Base-by-base conservation (phyloP, 2,113 vertebrate species). In the Lycocorax pyrrhopterus region DNA sequence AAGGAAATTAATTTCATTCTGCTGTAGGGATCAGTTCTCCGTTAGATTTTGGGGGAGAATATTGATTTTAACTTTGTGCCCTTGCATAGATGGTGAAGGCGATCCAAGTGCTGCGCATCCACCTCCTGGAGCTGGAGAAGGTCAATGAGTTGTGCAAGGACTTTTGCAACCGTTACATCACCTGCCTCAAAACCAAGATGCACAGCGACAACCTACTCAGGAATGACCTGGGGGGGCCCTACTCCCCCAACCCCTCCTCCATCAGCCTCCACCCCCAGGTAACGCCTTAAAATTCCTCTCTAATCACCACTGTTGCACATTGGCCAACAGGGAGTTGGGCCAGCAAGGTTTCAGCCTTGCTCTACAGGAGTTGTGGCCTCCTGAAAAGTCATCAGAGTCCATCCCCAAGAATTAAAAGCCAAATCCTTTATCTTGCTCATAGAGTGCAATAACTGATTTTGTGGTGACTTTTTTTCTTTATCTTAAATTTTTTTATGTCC, bases 101-200 rank as follows among this genome's bases (percentile, higher is more conserved):
- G 2, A 99, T 99, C 91, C 99, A 99, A 98, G 99, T 99, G 89
- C 96, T 99, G 97, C 98, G 99, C 94, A 99, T 99, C 97, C 99
- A 99, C 97, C 98, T 99, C n/a, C 96, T 99, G 92, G 99, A 99
- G 96, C 75, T 99, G 96, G 99, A 99, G 98, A 99, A 99, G 96
- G 99, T 99, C 97, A 99, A 99, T 14, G 99, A 99, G 97, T 98
- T 99, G 97, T 99, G 99, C 98, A 99, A 99, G 97, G 99, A 99
- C 97, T 99, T 99, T 79, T 99, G 99, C 97, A 99, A 99, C 96
- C 99, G 99, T 41, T 99, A 99, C 90, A 99, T 99, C 98, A 99
- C 99, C 97, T 99, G 99, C 98, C 99, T 99, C 97, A 99, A 99
- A 98, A 99, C 99, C 95, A 99, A 99, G 99, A 99, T 99, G 99